Evolutionary conservation across 1,140 invertebrate genomes (phyloP), one percentile per base, ranked within the genome.

Genomic region (Ylistrum balloti): DNA sequence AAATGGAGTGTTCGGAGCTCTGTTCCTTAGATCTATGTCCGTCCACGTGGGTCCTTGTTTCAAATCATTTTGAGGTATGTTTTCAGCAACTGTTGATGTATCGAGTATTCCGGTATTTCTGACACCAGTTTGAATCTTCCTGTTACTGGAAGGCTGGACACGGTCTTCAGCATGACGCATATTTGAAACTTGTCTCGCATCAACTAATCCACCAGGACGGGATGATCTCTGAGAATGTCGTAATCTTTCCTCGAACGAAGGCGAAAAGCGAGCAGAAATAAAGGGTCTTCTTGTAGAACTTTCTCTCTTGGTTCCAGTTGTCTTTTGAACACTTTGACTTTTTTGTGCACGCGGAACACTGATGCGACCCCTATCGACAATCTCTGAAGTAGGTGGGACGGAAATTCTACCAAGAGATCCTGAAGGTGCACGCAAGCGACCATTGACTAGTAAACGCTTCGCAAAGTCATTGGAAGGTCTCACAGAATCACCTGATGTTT

Each of bases 211-310:
- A 1, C 20, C 17, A n/a, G n/a, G 56, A 28, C 56, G 56, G n/a
- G 56, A 74, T 5, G 56, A 74, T n/a, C 56, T 74, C 5, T 45
- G 41, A 13, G 7, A 45, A 45, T 74, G 56, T n/a, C 56, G 56
- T 74, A 74, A 74, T 28, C 56, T 74, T 74, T 74, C 56, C 56
- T 74, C 56, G 56, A 74, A 74, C 56, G 56, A 74, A 74, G 56
- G 56, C 56, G 56, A 74, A 74, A 74, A n/a, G 28, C 56, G 56
- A 74, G 56, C n/a, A 74, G 56, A 74, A 74, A n/a, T 9, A 74
- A 74, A n/a, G 1, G 56, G 5, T 74, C 56, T 9, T 9, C 22
- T 28, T 28, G 2, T 74, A 11, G 56, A 74, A 74, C 15, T 74
- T 17, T 45, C 10, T 0, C 41, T 9, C 1, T 9, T 13, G 10